Evolutionary conservation across 35 echinoderm and acorn worm species (phyloP).

Genomic region (Lytechinus pictus): DNA sequence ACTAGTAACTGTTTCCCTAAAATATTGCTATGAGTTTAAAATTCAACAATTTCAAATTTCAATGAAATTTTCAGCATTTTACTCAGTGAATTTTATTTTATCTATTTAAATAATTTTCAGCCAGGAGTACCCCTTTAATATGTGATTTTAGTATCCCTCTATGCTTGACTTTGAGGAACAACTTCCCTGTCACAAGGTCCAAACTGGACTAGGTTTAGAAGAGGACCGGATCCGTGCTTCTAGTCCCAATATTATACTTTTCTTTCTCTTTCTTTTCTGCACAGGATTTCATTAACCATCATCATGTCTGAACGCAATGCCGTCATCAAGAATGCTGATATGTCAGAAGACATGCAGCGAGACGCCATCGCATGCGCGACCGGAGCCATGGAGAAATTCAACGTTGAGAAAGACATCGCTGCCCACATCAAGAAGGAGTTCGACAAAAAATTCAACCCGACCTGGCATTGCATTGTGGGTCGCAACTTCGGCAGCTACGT

Average conservation of each 20-base stretch:
- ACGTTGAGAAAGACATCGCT: conserved; percentile 71
- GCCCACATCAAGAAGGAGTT: conserved; percentile 77
- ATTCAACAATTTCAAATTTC: no score
- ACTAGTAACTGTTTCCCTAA: no score
- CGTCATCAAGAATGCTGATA: conserved; percentile 70
- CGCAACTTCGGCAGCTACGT: conserved; percentile 75
- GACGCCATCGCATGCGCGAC: conserved; percentile 58
- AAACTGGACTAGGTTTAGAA: no score
- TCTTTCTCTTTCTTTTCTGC: not conserved
- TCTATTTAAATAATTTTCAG: no score
- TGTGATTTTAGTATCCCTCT: no score
- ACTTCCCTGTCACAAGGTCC: no score
- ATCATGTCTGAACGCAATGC: conserved; percentile 48
- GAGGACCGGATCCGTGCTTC: no score
- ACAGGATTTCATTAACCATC: not conserved
- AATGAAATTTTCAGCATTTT: no score
- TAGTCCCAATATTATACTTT: not conserved
- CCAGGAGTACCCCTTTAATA: no score
- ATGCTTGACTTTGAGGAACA: no score
- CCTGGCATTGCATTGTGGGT: conserved; percentile 77
- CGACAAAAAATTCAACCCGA: conserved; percentile 72
- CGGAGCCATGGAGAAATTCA: conserved; percentile 60
- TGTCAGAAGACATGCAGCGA: conserved; percentile 60
- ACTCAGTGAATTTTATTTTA: no score
- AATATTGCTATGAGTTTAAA: no score